Conservation (phyloP, 2,888 invertebrate genomes). For the Dendrolimus houi region DNA sequence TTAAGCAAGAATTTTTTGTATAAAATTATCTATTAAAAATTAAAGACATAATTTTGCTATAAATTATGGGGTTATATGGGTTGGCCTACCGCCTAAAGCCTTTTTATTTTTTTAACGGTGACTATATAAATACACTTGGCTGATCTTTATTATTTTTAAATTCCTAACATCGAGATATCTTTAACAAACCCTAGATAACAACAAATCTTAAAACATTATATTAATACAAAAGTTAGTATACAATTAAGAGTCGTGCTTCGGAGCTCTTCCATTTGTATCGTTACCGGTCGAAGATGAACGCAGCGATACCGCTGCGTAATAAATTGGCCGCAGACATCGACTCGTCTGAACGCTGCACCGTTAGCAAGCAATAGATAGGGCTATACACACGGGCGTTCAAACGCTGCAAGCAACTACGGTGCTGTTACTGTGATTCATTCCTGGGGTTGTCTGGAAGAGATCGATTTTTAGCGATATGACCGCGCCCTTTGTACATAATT, state of each 20-base stretch:
- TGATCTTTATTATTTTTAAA: too few relatives aligned
- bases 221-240: neutral
- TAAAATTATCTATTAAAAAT: too few relatives aligned
- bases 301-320: constrained; percentile 49
- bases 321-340: constrained; percentile 54
- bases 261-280: constrained; percentile 35
- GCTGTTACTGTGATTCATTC: too few relatives aligned
- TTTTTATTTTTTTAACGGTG: too few relatives aligned
- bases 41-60: too few relatives aligned
- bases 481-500: too few relatives aligned
- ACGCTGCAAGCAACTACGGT: neutral
- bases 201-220: neutral
- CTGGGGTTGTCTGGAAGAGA: too few relatives aligned
- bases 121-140: too few relatives aligned
- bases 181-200: neutral
- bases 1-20: too few relatives aligned
- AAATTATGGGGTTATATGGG: too few relatives aligned
- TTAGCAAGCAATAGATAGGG: constrained; percentile 40
- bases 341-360: constrained; percentile 48
- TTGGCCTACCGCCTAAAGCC: too few relatives aligned
- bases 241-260: constrained; percentile 11
- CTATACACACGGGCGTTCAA: constrained; percentile 6
- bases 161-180: neutral
- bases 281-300: constrained; percentile 39
- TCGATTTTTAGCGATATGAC: too few relatives aligned